Conservation (phyloP, 64 coral and sea anemone species). For the Montipora cactus region DNA sequence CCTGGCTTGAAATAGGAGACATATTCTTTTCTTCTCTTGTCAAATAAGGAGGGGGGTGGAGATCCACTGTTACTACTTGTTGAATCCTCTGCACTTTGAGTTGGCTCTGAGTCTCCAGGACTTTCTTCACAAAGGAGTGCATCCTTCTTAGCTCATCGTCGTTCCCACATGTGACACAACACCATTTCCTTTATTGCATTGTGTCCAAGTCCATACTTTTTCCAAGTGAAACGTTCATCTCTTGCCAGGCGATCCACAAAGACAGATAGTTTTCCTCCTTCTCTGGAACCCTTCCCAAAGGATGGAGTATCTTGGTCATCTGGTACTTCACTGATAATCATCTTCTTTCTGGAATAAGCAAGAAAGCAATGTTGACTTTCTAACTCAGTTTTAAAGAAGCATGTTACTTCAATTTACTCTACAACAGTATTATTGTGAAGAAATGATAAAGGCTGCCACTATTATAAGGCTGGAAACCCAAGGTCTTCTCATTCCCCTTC, state of each 20-base stretch:
- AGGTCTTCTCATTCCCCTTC: background rate
- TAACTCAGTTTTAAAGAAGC: background rate
- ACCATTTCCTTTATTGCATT: background rate
- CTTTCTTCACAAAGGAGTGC: background rate
- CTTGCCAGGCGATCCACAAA: background rate
- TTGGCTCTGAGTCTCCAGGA: background rate
- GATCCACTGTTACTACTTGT: background rate
- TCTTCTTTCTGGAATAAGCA: conserved; percentile 1
- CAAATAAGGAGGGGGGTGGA: background rate
- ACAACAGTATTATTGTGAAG: background rate
- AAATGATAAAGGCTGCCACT: background rate
- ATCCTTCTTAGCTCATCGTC: background rate
- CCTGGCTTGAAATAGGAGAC: background rate
- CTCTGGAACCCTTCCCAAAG: background rate
- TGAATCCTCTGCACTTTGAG: background rate
- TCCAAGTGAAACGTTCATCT: background rate
- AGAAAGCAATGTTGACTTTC: background rate
- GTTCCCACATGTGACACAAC: background rate
- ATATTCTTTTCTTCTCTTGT: background rate
- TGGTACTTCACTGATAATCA: background rate
- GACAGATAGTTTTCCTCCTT: background rate
- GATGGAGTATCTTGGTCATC: background rate
- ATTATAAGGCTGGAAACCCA: background rate
- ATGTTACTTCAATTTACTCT: background rate
- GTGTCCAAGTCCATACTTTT: background rate